Conservation (phyloP, 2,888 invertebrate genomes). For the Ypsolopha sequella region DNA sequence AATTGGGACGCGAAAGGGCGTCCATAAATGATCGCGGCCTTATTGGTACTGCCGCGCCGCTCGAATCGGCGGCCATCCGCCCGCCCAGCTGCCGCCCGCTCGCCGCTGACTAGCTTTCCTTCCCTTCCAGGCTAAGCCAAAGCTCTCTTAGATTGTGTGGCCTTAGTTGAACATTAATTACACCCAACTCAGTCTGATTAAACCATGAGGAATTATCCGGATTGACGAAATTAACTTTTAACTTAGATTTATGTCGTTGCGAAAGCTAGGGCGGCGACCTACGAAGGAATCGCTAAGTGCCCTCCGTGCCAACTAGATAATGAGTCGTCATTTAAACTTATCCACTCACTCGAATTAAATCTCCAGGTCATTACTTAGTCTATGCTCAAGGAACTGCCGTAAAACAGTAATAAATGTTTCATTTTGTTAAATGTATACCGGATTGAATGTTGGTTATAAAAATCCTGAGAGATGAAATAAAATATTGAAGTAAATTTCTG, state of each 20-base stretch:
- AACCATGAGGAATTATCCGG: constrained; percentile 69
- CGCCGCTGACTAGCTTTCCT: constrained; percentile 18
- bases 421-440: too few relatives aligned
- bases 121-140: constrained; percentile 40
- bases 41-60: constrained; percentile 7
- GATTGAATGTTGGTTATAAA: too few relatives aligned
- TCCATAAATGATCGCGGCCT: not conserved
- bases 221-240: constrained; percentile 71
- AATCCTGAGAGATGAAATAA: too few relatives aligned
- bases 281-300: not conserved
- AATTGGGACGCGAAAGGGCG: too few relatives aligned
- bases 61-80: constrained; percentile 8
- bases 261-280: constrained; percentile 11
- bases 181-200: constrained; percentile 69
- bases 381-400: too few relatives aligned
- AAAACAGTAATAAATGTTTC: too few relatives aligned
- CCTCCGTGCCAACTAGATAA: not conserved
- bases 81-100: constrained; percentile 13
- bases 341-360: not conserved
- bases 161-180: constrained; percentile 69
- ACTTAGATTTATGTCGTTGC: constrained; percentile 60
- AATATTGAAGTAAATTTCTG: too few relatives aligned
- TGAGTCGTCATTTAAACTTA: not conserved
- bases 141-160: constrained; percentile 67
- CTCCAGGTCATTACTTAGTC: not conserved